Evolutionary conservation across 2,797 vertebrate species (phyloP).

Genomic region (Channa striata): DNA sequence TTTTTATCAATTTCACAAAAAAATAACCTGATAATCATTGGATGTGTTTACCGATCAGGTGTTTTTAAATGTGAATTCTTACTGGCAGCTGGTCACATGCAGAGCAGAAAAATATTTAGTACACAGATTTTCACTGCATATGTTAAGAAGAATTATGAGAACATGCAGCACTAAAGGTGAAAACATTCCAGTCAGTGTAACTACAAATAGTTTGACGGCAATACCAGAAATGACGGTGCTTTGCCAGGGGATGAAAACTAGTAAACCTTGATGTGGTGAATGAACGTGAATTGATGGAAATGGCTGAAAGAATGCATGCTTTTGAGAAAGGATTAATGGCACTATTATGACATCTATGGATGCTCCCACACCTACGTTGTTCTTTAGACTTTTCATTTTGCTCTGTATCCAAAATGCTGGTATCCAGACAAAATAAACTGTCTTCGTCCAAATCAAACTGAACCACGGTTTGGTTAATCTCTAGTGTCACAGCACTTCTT

Average conservation of each 20-base stretch:
- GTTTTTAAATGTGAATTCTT: constrained; percentile 42
- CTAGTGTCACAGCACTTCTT: too few relatives aligned
- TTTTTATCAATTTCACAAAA: constrained; percentile 6
- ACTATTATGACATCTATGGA: constrained; percentile 8
- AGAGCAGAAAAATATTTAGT: constrained; percentile 1
- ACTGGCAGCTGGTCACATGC: constrained; percentile 25
- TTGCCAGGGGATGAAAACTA: constrained; percentile 9
- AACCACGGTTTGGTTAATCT: too few relatives aligned
- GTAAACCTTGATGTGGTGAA: constrained; percentile 6
- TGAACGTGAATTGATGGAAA: constrained; percentile 1
- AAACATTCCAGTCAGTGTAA: constrained; percentile 15
- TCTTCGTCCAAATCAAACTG: too few relatives aligned
- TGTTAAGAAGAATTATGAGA: constrained; percentile 8
- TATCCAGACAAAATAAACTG: too few relatives aligned
- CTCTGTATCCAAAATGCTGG: too few relatives aligned
- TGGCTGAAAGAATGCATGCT: constrained; percentile 6
- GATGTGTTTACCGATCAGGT: constrained; percentile 34
- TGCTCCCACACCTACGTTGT: too few relatives aligned
- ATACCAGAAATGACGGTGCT: constrained; percentile 20
- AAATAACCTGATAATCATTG: constrained; percentile 18
- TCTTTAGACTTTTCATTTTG: too few relatives aligned
- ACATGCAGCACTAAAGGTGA: constrained; percentile 11
- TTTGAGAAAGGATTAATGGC: not conserved
- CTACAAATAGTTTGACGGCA: constrained; percentile 14
- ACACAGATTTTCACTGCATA: constrained; percentile 26